These are phyloP conservation scores for Ictalurus furcatus DNA, from an alignment of 2,113 vertebrate genomes.

Conservation along the genomic window DNA sequence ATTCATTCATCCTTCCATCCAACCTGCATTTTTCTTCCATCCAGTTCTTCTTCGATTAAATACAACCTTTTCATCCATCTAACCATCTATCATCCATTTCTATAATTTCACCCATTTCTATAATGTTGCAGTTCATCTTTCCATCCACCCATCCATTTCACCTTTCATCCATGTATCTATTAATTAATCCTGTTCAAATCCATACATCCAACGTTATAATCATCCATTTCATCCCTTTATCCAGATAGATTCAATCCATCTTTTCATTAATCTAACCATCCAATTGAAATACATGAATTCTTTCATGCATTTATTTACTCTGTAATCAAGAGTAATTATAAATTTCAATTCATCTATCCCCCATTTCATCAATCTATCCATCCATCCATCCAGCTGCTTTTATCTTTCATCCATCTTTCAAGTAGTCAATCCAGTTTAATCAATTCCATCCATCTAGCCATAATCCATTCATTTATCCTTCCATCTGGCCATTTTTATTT, in stretches of 20 bases:
- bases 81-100: not conserved
- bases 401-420: not conserved
- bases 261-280: not conserved
- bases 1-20: not conserved
- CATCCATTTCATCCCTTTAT: not conserved
- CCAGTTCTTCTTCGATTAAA: not conserved
- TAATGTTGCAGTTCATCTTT: not conserved
- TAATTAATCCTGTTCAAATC: not conserved
- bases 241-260: not conserved
- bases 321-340: not conserved
- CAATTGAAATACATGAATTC: not conserved
- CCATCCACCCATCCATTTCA: not conserved
- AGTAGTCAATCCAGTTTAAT: not conserved
- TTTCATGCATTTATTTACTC: not conserved
- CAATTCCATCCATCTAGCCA: not conserved
- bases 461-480: not conserved
- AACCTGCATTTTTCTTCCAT: not conserved
- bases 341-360: not conserved
- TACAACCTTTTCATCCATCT: not conserved
- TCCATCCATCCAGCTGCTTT: not conserved
- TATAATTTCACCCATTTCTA: too few relatives aligned
- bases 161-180: not conserved
- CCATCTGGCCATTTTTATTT: not conserved
- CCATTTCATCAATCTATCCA: not conserved
- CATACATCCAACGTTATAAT: not conserved